Percentiles rank a stretch among this genome's conserved stretches.
phyloP scores from a whole-genome alignment of 2,888 invertebrate genomes.

The Spodoptera exigua region DNA sequence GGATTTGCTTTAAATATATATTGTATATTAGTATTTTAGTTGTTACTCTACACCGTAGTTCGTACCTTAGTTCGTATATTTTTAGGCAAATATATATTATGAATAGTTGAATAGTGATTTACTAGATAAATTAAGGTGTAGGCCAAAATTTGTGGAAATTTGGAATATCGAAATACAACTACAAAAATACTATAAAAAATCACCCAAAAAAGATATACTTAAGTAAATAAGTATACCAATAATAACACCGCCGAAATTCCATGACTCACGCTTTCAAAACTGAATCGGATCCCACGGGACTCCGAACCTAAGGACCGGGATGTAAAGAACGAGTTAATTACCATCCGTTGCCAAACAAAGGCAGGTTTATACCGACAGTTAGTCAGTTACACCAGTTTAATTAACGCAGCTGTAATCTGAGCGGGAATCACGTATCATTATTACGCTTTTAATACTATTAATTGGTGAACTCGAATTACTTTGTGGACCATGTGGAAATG shows the following conservation, averaged over 20 bases:
- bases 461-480: slow-evolving; percentile 18
- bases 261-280: slow-evolving; percentile 27
- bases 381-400: slow-evolving; percentile 36
- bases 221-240: slow-evolving; percentile 5
- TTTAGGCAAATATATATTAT: too few species aligned
- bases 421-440: slow-evolving; percentile 40
- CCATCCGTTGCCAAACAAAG: slow-evolving; percentile 45
- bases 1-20: too few species aligned
- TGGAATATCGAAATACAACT: too few species aligned
- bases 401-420: slow-evolving; percentile 44
- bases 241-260: slow-evolving; percentile 20
- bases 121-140: too few species aligned
- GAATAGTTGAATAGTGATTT: too few species aligned
- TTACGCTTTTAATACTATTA: slow-evolving; percentile 36
- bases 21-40: too few species aligned
- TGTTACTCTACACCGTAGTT: too few species aligned
- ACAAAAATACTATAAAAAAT: background rate
- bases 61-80: too few species aligned
- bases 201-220: background rate
- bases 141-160: too few species aligned
- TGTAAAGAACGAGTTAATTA: slow-evolving; percentile 56
- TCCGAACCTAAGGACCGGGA: slow-evolving; percentile 18
- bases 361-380: slow-evolving; percentile 33
- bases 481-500: too few species aligned
- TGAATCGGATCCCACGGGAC: slow-evolving; percentile 45